Percentiles rank a stretch among this genome's conserved stretches.
Evolutionary conservation across 2,797 vertebrate species (phyloP).

Genomic region (Allobates femoralis): DNA sequence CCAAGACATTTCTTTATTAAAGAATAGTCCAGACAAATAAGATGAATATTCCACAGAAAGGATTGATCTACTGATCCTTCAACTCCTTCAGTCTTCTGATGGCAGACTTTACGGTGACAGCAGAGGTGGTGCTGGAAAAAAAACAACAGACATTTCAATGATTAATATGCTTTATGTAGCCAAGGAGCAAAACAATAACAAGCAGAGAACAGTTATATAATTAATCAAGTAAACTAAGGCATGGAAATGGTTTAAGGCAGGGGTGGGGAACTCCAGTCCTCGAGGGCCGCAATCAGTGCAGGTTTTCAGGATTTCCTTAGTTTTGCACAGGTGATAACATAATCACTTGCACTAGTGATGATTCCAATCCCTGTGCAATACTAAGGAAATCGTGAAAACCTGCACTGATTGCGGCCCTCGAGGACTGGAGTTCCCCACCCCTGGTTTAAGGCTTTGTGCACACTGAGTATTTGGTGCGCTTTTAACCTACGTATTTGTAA

Average conservation of each 20-base stretch:
- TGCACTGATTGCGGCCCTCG: too few species aligned
- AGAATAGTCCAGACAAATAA: constrained; percentile 47
- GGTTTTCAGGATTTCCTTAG: too few species aligned
- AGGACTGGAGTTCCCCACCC: too few species aligned
- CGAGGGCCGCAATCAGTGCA: too few species aligned
- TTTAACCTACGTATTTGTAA: too few species aligned
- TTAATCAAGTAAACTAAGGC: constrained; percentile 35
- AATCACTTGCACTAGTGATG: too few species aligned
- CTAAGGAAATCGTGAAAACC: too few species aligned
- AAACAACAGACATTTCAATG: constrained; percentile 55
- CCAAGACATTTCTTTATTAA: constrained; percentile 57
- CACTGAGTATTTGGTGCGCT: too few species aligned
- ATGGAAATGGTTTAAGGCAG: constrained; percentile 15
- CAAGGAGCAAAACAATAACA: constrained; percentile 13
- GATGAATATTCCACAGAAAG: constrained; percentile 4
- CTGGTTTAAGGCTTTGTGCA: too few species aligned
- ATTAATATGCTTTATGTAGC: neutral
- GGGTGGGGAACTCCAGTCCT: too few species aligned
- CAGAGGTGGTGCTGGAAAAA: constrained; percentile 91
- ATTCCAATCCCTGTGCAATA: too few species aligned
- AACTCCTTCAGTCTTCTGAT: constrained; percentile 98
- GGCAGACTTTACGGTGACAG: constrained; percentile 97
- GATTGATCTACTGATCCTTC: constrained; percentile 92
- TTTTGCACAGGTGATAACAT: too few species aligned
- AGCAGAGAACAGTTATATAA: constrained; percentile 19